Evolutionary conservation across 2,888 invertebrate species (phyloP).

Genomic region (Xestia rhomboidea): DNA sequence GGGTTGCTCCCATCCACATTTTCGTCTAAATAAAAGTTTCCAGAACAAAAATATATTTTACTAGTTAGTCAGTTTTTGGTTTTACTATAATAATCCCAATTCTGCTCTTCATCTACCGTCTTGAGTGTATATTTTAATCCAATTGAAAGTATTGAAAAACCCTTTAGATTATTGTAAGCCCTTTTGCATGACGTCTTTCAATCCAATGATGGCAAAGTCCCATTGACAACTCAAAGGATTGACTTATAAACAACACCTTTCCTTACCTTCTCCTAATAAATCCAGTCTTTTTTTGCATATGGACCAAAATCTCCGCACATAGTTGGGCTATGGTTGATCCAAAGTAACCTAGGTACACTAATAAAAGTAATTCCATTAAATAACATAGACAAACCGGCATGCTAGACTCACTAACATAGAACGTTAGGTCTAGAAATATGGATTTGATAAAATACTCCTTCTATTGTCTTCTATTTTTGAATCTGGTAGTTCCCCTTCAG

Average conservation of each 20-base stretch:
- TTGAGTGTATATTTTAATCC: not conserved
- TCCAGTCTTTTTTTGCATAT: slow-evolving; percentile 74
- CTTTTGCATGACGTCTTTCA: not conserved
- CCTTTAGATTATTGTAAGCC: not conserved
- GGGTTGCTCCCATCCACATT: not conserved
- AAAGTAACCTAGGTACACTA: slow-evolving; percentile 77
- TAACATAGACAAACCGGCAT: slow-evolving; percentile 83
- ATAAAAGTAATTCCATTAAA: slow-evolving; percentile 65
- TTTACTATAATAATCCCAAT: not conserved
- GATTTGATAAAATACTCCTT: slow-evolving; percentile 66
- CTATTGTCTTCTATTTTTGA: slow-evolving; percentile 70
- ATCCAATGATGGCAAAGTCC: not conserved
- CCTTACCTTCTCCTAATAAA: not conserved
- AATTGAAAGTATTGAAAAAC: not conserved
- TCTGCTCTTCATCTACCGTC: not conserved
- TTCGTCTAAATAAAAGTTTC: not conserved
- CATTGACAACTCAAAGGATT: not conserved
- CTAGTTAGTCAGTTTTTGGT: not conserved
- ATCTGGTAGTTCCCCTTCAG: slow-evolving; percentile 79
- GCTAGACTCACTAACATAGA: slow-evolving; percentile 88
- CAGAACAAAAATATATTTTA: not conserved
- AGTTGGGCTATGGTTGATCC: slow-evolving; percentile 86
- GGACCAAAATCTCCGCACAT: slow-evolving; percentile 71
- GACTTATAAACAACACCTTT: not conserved
- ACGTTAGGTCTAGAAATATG: slow-evolving; percentile 77